Evolutionary conservation across 2,113 vertebrate species (phyloP), one percentile per base, ranked within the genome.

Genomic region (Cricetomys ansorgei): DNA sequence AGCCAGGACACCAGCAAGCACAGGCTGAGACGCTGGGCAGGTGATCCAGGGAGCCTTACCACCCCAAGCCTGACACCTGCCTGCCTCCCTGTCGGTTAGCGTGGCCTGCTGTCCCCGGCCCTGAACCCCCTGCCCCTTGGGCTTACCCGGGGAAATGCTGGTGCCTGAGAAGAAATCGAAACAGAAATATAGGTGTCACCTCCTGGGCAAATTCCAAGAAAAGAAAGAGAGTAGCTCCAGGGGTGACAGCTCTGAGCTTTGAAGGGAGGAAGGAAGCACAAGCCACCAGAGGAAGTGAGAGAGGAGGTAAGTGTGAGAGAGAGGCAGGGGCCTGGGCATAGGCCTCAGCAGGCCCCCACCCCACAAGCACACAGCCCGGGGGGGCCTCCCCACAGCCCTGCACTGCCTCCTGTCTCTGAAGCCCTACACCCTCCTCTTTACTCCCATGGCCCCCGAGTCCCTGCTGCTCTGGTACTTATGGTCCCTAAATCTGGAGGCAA

Each of bases 161-260:
- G 48, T 27, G 88, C 21, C 94, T 88, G 95, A 88, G 90, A 50
- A 96, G 97, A 96, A 98, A 96, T 95, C 31, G 96, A 97, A 97
- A 97, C 96, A 95, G 97, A 98, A 97, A 95, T 29, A 16, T 95
- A 93, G 94, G 96, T 95, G 90, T 62, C 94, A 87, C 67, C 92
- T 83, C 92, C 94, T 87, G 96, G 92, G 95, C 94, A 86, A 81
- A 89, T 98, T 97, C 96, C 97, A 97, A 93, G 97, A 97, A 97
- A 95, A 94, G 59, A 92, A 86, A 80, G 91, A 94, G 69, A 92
- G 93, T 15, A 59, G 50, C 80, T 93, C 64, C 53, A 2, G 40
- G 55, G 59, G 88, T 62, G 77, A 75, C 15, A 55, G 50, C 10
- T 23, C 48, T 1, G 29, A 43, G 70, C 97, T 96, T 95, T 97